Evolutionary conservation across 2,113 vertebrate genomes (phyloP).

Genomic region (Neolamprologus hecqui): DNA sequence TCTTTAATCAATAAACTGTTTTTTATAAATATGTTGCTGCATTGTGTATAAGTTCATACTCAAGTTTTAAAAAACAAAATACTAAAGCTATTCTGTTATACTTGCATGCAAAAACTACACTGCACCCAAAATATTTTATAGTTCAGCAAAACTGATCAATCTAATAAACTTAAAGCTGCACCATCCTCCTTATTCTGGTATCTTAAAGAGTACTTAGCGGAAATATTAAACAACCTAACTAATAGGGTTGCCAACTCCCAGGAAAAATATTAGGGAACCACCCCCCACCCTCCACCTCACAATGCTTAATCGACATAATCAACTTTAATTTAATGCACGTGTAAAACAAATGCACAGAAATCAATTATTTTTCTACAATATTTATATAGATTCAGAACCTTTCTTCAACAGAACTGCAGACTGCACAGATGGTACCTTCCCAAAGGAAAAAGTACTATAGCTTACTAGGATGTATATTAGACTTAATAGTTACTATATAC

Average conservation of each 20-base stretch:
- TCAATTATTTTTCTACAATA: accelerated
- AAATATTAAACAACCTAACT: not conserved
- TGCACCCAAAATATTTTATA: not conserved
- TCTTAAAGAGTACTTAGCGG: accelerated
- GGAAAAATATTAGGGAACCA: accelerated
- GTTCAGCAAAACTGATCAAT: not conserved
- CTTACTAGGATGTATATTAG: not conserved
- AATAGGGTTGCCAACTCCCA: not conserved
- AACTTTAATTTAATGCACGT: accelerated
- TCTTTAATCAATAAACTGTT: not conserved
- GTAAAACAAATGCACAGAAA: not conserved
- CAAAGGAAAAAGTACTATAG: not conserved
- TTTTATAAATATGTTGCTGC: not conserved
- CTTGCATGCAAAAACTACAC: not conserved
- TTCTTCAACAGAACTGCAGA: not conserved
- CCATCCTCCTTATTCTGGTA: not conserved
- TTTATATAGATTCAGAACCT: not conserved
- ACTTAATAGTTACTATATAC: not conserved
- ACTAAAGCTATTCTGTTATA: not conserved
- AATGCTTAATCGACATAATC: accelerated
- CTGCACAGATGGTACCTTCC: not conserved
- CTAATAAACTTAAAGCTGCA: not conserved
- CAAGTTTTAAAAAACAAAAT: not conserved
- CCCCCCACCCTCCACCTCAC: accelerated
- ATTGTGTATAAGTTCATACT: not conserved